phyloP scores from a whole-genome alignment of 2,113 vertebrate species.

The Micronycteris hirsuta region DNA sequence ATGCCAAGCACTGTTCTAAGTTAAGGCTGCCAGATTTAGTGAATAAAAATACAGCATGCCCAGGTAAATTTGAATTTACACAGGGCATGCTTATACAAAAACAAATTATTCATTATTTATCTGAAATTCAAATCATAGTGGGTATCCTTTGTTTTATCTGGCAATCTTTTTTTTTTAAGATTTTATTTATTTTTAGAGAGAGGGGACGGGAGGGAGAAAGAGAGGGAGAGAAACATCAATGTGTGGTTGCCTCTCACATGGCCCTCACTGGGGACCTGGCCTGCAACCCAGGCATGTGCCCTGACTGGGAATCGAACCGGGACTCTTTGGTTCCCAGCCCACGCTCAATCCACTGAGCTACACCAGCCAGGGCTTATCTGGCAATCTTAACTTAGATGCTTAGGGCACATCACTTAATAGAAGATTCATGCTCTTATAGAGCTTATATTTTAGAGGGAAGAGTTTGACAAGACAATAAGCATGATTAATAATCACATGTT shows the following conservation, averaged over 20 bases:
- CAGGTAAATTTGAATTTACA: neutral
- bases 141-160: neutral
- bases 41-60: neutral
- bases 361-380: too few species aligned
- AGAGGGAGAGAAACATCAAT: too few species aligned
- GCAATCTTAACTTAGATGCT: neutral
- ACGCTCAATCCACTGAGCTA: too few species aligned
- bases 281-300: too few species aligned
- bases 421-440: neutral
- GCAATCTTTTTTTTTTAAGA: too few species aligned
- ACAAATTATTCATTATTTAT: neutral
- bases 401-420: neutral
- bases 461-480: neutral
- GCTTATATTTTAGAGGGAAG: neutral
- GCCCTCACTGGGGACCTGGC: too few species aligned
- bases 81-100: neutral
- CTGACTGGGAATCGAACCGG: too few species aligned
- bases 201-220: too few species aligned
- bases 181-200: too few species aligned
- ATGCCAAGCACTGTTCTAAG: neutral
- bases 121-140: neutral
- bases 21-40: neutral
- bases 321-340: too few species aligned
- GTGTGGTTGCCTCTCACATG: too few species aligned
- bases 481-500: neutral